phyloP scores from a whole-genome alignment of 2,113 vertebrate species.

The Clarias macrocephalus region DNA sequence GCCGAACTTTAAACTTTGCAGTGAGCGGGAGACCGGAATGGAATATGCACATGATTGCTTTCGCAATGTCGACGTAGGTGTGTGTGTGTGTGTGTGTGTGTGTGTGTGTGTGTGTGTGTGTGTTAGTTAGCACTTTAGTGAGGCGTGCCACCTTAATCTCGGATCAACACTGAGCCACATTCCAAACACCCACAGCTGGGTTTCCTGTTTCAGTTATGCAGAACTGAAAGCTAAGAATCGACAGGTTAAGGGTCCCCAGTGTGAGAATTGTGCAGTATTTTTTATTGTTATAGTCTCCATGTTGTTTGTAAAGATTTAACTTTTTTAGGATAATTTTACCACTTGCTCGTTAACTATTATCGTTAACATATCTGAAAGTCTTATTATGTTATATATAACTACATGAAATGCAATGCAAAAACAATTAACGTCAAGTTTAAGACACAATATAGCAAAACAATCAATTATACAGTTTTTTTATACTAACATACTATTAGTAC shows the following conservation, averaged over 20 bases:
- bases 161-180: neutral
- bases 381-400: neutral
- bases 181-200: neutral
- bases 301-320: neutral
- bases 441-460: neutral
- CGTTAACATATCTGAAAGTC: neutral
- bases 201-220: constrained; percentile 1
- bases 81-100: constrained; percentile 6
- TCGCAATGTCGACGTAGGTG: neutral
- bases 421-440: neutral
- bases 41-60: constrained; percentile 11
- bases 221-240: neutral
- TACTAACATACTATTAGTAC: neutral
- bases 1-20: constrained; percentile 11
- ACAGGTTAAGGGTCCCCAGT: neutral
- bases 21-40: neutral
- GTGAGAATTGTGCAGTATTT: too few relatives aligned
- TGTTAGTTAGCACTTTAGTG: neutral
- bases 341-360: neutral
- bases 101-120: constrained; percentile 10
- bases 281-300: neutral
- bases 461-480: neutral
- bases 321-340: neutral
- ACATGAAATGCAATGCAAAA: neutral
- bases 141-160: constrained; percentile 29